phyloP scores from a whole-genome alignment of 2,113 vertebrate genomes.

The Ptychochromis oligacanthus region DNA sequence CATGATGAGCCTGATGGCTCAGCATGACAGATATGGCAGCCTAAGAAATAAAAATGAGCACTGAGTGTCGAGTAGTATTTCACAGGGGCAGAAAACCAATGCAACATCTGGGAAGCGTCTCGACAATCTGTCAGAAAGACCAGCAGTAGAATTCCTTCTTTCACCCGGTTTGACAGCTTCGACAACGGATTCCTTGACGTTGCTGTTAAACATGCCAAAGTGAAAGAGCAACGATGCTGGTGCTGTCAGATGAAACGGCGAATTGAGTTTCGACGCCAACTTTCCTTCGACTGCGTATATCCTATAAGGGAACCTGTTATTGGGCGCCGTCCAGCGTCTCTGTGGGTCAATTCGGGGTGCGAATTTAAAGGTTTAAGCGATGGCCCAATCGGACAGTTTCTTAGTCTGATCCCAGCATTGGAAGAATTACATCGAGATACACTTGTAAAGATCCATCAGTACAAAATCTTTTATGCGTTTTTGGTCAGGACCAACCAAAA shows the following conservation, averaged over 20 bases:
- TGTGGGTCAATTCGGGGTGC: not conserved
- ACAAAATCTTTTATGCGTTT: not conserved
- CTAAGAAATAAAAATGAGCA: not conserved
- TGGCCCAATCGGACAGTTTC: not conserved
- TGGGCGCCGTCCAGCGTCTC: not conserved
- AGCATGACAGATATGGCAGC: not conserved
- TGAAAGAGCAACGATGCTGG: not conserved
- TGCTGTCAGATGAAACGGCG: not conserved
- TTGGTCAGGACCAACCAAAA: not conserved
- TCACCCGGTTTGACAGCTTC: not conserved
- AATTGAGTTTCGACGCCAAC: not conserved
- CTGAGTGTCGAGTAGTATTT: not conserved
- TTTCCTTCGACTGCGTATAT: not conserved
- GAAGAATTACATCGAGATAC: not conserved
- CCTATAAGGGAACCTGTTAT: not conserved
- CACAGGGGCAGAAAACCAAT: not conserved
- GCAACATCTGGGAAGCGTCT: not conserved
- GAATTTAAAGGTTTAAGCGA: not conserved
- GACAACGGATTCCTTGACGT: not conserved
- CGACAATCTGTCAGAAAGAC: not conserved
- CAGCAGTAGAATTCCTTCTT: not conserved
- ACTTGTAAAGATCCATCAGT: not conserved
- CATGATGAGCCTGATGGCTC: too few species aligned
- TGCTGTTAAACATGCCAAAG: not conserved
- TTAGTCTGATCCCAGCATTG: slow-evolving; percentile 1